Percentiles rank a stretch among this genome's conserved stretches.
These are phyloP conservation scores for Argyresthia albistria DNA, from an alignment of 2,888 invertebrate species.

Conservation along the genomic window DNA sequence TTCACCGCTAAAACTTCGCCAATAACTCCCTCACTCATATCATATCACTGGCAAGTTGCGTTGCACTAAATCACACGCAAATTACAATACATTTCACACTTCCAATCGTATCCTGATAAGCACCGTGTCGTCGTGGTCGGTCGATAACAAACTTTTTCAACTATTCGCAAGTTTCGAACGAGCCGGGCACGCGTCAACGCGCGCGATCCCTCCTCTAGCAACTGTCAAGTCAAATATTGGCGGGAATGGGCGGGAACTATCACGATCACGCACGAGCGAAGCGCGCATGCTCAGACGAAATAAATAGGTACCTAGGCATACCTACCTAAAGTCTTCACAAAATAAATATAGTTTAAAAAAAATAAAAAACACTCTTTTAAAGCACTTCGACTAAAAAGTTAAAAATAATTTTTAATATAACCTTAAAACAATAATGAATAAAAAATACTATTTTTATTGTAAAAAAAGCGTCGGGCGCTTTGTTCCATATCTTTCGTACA, in stretches of 20 bases:
- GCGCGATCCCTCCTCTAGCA: slow-evolving; percentile 2
- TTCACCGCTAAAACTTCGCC: slow-evolving; percentile 10
- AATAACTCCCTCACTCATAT: slow-evolving; percentile 15
- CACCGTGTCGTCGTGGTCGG: background rate
- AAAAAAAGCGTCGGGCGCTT: no score
- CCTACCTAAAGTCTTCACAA: no score
- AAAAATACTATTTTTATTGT: no score
- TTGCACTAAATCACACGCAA: background rate
- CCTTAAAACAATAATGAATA: no score
- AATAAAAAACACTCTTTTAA: no score
- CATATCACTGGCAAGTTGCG: slow-evolving; percentile 27
- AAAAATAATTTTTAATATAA: no score
- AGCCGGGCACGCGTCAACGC: background rate
- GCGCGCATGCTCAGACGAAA: no score
- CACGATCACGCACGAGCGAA: background rate
- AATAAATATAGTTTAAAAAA: no score
- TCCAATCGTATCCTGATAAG: background rate
- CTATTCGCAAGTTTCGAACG: background rate
- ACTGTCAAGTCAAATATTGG: slow-evolving; percentile 9
- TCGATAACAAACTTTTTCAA: background rate
- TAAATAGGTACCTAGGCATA: no score
- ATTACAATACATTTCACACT: background rate
- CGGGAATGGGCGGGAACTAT: slow-evolving; percentile 8
- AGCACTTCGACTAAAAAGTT: no score
- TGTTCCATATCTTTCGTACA: no score